Conservation (phyloP, 2,797 vertebrate species). For the Miichthys miiuy region DNA sequence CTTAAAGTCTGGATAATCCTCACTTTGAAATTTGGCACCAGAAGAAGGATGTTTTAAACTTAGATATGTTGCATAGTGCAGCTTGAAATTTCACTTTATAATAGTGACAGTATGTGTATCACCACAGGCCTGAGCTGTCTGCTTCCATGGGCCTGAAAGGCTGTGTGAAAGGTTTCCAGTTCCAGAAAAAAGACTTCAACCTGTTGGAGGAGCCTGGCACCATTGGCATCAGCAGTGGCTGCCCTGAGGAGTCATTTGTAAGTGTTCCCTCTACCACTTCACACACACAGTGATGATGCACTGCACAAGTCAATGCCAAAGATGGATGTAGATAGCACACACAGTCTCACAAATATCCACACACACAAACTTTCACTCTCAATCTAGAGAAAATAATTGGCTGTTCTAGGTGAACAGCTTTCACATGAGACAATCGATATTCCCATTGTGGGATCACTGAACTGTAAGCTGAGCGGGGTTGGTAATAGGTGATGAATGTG, state of each 20-base stretch:
- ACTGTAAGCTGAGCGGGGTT: not conserved
- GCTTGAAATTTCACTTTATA: not conserved
- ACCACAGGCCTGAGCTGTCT: conserved; percentile 86
- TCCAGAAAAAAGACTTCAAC: conserved; percentile 99
- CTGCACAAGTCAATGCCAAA: not conserved
- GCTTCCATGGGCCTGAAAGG: conserved; percentile 89
- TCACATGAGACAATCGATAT: not conserved
- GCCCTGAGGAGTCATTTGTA: conserved; percentile 96
- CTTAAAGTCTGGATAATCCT: not conserved
- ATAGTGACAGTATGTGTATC: conserved; percentile 10
- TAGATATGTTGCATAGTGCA: not conserved
- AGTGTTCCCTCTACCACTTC: conserved; percentile 26
- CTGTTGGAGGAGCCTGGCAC: conserved; percentile 95
- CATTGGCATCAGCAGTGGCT: conserved; percentile 96
- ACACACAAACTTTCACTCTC: conserved; percentile 1
- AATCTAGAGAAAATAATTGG: not conserved
- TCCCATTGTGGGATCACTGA: not conserved
- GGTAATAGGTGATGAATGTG: not conserved
- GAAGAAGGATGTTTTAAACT: not conserved
- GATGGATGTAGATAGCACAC: not conserved
- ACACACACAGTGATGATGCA: conserved; percentile 9
- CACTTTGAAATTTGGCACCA: not conserved
- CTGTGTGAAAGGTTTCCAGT: conserved; percentile 98
- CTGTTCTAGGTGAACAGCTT: conserved; percentile 9
- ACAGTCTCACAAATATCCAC: not conserved